Percentiles rank a stretch among this genome's conserved stretches.
These are phyloP conservation scores for Paramisgurnus dabryanus DNA, from an alignment of 2,113 vertebrate genomes.

Conservation along the genomic window DNA sequence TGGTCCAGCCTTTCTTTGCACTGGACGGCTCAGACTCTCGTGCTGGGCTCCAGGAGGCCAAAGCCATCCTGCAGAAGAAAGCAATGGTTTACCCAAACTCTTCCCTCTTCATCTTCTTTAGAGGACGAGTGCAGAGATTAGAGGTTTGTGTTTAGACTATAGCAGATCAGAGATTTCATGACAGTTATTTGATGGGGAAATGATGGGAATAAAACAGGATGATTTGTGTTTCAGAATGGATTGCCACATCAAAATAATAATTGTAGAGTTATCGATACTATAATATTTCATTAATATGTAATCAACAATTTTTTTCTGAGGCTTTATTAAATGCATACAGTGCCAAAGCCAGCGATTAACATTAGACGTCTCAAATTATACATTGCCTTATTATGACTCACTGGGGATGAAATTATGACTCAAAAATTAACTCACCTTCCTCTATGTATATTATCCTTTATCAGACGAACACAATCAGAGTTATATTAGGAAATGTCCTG, in stretches of 20 bases:
- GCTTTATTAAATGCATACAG: background rate
- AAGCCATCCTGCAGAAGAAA: slow-evolving; percentile 93
- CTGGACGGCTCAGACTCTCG: slow-evolving; percentile 91
- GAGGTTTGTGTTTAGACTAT: slow-evolving; percentile 76
- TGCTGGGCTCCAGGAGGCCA: slow-evolving; percentile 90
- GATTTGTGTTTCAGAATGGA: background rate
- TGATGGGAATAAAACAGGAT: background rate
- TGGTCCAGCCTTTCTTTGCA: slow-evolving; percentile 96
- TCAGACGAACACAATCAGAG: too few relatives aligned
- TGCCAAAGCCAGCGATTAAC: background rate
- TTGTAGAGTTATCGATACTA: background rate
- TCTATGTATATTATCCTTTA: too few relatives aligned
- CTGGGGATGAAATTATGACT: too few relatives aligned
- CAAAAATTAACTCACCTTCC: too few relatives aligned
- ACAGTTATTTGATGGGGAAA: background rate
- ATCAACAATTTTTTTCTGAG: background rate
- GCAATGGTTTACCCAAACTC: slow-evolving; percentile 96
- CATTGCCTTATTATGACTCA: too few relatives aligned
- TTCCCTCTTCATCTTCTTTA: slow-evolving; percentile 98
- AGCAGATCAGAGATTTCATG: background rate
- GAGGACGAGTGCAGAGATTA: slow-evolving; percentile 93
- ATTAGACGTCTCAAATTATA: background rate
- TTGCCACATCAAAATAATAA: background rate
- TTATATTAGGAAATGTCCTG: too few relatives aligned
- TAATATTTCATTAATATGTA: slow-evolving; percentile 3